Percentiles rank a stretch among this genome's conserved stretches.
phyloP scores from a whole-genome alignment of 2,888 invertebrate species.

The Tortricodes alternella region DNA sequence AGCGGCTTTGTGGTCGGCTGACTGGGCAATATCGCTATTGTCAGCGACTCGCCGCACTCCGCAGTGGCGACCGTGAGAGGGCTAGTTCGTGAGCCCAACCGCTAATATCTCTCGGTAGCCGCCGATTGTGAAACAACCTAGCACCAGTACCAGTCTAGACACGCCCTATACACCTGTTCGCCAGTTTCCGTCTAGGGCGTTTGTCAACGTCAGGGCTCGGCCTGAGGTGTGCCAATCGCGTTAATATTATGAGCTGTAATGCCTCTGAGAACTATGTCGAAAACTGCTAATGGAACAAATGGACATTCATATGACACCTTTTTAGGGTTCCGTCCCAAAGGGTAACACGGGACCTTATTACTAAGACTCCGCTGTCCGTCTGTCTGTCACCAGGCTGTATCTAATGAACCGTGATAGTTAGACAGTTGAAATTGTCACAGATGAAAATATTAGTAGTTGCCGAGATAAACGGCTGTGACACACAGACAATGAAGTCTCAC shows the following conservation, averaged over 20 bases:
- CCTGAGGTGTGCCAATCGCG: constrained; percentile 7
- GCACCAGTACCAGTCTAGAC: constrained; percentile 5
- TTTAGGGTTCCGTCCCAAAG: no score
- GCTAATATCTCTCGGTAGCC: neutral
- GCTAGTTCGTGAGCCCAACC: neutral
- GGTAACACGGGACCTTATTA: no score
- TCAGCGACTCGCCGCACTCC: neutral
- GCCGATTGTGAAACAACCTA: neutral
- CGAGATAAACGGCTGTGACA: no score
- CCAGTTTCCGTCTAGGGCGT: constrained; percentile 15
- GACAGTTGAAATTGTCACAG: no score
- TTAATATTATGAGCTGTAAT: constrained; percentile 1
- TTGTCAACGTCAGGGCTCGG: constrained; percentile 11
- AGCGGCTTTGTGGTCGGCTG: constrained; percentile 3
- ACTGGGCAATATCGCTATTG: neutral
- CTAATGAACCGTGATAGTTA: no score
- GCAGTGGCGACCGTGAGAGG: neutral
- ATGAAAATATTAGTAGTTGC: no score
- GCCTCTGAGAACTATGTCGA: constrained; percentile 23
- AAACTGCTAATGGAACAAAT: constrained; percentile 28
- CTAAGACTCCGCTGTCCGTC: no score
- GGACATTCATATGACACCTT: no score
- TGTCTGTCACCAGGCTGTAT: no score
- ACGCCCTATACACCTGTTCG: constrained; percentile 20
- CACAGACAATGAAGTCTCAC: no score